Evolutionary conservation across 2,113 vertebrate species (phyloP).

Genomic region (Jaculus jaculus): DNA sequence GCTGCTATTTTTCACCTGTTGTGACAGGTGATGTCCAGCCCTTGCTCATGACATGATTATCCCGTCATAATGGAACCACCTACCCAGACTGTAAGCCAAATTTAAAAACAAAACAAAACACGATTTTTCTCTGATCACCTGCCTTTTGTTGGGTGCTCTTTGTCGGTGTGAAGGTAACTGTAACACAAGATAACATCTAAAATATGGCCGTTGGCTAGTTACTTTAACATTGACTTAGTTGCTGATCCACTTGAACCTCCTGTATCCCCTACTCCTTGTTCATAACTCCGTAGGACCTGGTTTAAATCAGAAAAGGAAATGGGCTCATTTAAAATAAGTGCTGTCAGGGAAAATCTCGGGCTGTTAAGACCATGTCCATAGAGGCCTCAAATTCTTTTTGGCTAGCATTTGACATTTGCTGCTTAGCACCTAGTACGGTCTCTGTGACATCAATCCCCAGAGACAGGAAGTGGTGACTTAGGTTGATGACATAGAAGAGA

Average conservation of each 20-base stretch:
- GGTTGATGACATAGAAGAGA: not conserved
- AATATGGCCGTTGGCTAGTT: not conserved
- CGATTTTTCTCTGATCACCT: too few species aligned
- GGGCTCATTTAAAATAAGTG: not conserved
- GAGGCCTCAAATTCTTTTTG: conserved; percentile 11
- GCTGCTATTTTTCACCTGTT: too few species aligned
- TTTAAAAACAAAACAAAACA: too few species aligned
- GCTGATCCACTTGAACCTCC: not conserved
- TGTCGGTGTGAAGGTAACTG: too few species aligned
- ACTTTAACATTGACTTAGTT: not conserved
- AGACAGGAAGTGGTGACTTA: not conserved
- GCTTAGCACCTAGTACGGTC: not conserved
- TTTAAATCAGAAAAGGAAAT: conserved; percentile 50
- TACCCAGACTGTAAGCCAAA: too few species aligned
- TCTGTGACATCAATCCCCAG: not conserved
- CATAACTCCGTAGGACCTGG: conserved; percentile 17
- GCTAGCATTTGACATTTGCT: conserved; percentile 11
- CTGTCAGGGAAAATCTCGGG: not conserved
- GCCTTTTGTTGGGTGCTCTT: too few species aligned
- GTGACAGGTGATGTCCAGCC: too few species aligned
- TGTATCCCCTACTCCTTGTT: not conserved
- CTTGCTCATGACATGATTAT: too few species aligned
- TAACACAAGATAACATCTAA: not conserved
- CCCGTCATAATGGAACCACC: too few species aligned
- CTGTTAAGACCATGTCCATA: not conserved